phyloP scores from a whole-genome alignment of 2,797 vertebrate species.

The Crocidura indochinensis region DNA sequence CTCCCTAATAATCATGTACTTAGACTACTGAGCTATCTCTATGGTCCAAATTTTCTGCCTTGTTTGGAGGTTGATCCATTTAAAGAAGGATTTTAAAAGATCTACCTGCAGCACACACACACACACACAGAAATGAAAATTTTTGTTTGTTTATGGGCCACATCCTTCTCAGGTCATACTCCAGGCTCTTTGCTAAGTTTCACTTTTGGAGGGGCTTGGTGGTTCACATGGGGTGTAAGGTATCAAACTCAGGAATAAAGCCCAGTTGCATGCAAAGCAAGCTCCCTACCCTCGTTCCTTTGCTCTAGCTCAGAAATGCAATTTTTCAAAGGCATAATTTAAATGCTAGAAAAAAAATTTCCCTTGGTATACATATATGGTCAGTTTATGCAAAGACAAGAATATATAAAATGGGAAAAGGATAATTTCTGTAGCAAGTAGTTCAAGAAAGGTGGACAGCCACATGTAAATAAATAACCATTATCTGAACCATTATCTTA shows the following conservation, averaged over 20 bases:
- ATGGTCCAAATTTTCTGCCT: no score
- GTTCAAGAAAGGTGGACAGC: neutral
- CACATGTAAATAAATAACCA: neutral
- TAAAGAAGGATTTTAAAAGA: conserved; percentile 1
- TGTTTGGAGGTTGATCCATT: neutral
- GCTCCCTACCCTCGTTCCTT: no score
- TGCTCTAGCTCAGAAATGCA: no score
- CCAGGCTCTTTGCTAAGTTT: no score
- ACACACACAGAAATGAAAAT: neutral
- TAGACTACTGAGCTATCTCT: no score
- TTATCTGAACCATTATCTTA: neutral
- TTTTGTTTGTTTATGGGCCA: no score
- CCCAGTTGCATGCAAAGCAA: no score
- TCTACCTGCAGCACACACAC: neutral
- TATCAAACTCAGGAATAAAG: no score
- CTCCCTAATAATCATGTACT: no score
- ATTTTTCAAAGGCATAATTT: neutral
- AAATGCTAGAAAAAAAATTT: neutral
- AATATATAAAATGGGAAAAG: neutral
- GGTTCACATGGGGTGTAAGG: no score
- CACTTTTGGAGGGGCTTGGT: no score
- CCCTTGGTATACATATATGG: neutral
- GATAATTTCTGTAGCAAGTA: neutral
- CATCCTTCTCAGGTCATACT: no score
- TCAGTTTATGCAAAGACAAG: conserved; percentile 1